These are phyloP conservation scores for Meleagris gallopavo DNA, from an alignment of 2,113 vertebrate genomes.

Conservation along the genomic window DNA sequence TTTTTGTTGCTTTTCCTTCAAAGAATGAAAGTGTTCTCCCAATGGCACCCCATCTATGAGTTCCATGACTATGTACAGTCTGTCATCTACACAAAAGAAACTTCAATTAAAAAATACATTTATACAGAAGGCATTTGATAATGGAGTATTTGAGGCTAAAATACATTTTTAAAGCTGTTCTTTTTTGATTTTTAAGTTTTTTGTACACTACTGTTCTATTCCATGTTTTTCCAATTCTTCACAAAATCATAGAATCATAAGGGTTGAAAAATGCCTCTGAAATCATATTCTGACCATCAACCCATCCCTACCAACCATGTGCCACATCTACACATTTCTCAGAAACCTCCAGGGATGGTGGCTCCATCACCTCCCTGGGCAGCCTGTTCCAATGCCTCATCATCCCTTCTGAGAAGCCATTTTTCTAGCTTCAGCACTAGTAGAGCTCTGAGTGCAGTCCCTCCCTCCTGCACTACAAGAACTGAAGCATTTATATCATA, in stretches of 20 bases:
- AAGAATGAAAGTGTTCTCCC: constrained; percentile 86
- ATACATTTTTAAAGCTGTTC: not conserved
- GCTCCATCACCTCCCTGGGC: too few species aligned
- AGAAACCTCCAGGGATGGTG: too few species aligned
- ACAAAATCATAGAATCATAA: not conserved
- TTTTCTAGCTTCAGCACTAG: too few species aligned
- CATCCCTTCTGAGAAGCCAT: too few species aligned
- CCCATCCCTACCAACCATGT: too few species aligned
- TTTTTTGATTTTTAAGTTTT: not conserved
- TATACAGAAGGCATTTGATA: not conserved
- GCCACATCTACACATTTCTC: too few species aligned
- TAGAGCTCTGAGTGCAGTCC: too few species aligned
- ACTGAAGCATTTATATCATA: not conserved
- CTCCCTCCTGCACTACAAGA: too few species aligned
- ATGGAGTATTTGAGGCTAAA: not conserved
- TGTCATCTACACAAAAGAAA: constrained; percentile 78
- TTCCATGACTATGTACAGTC: constrained; percentile 91
- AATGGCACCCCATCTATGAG: constrained; percentile 88
- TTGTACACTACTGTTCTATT: not conserved
- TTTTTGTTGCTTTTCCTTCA: constrained; percentile 87
- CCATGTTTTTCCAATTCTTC: not conserved
- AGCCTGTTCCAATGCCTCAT: too few species aligned
- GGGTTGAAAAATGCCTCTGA: too few species aligned
- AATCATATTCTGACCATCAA: too few species aligned
- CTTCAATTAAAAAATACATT: not conserved